A percentile compares a stretch with the other conserved stretches of the same genome.
phyloP scores from a whole-genome alignment of 2,888 invertebrate species.

The Cephus pulcher region DNA sequence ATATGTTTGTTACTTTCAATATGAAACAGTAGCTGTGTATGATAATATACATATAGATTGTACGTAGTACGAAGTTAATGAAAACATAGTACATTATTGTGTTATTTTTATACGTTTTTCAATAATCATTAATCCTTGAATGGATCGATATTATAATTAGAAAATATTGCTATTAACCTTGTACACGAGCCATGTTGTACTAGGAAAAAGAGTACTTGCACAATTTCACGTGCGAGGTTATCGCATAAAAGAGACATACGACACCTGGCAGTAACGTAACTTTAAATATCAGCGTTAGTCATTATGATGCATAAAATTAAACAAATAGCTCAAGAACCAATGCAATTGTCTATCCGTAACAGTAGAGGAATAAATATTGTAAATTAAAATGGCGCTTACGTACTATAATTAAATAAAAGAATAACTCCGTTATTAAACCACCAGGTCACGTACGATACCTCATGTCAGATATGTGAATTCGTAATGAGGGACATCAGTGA shows the following conservation, averaged over 20 bases:
- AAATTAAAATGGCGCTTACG: not conserved
- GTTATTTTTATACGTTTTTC: not conserved
- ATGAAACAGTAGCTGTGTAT: not conserved
- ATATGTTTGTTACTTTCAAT: not conserved
- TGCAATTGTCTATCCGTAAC: not conserved
- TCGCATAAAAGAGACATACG: not conserved
- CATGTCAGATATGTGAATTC: not conserved
- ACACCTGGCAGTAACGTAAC: not conserved
- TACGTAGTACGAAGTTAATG: not conserved
- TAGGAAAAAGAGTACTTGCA: not conserved
- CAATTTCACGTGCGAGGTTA: not conserved
- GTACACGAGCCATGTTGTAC: not conserved
- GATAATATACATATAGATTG: not conserved
- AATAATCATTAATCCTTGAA: not conserved
- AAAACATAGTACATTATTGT: not conserved
- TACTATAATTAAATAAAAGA: not conserved
- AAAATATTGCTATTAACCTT: not conserved
- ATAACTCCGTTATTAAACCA: not conserved
- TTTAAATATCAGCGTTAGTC: no score
- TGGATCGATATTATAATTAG: not conserved
- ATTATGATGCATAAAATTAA: not conserved
- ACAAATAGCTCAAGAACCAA: not conserved
- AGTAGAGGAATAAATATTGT: not conserved
- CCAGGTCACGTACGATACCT: not conserved
- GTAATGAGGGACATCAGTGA: not conserved